phyloP scores from a whole-genome alignment of 2,113 vertebrate species.

The Falcunculus frontatus region DNA sequence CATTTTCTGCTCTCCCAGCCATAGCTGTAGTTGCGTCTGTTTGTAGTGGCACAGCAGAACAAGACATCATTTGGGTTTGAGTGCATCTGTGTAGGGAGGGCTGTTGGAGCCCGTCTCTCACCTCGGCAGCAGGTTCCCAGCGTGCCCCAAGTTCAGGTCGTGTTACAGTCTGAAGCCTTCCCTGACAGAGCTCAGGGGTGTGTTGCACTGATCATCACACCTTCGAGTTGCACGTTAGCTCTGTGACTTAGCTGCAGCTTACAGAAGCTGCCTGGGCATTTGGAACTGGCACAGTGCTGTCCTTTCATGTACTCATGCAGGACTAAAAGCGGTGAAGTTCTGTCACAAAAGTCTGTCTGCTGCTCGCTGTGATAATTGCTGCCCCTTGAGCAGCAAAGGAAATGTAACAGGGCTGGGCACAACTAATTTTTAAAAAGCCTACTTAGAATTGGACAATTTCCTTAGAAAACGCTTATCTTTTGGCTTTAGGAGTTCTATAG shows the following conservation, averaged over 20 bases:
- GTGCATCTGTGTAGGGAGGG: neutral
- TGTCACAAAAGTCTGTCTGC: neutral
- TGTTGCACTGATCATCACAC: neutral
- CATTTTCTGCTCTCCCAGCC: neutral
- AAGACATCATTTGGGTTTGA: neutral
- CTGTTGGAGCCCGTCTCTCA: neutral
- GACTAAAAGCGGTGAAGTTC: neutral
- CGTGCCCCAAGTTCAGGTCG: neutral
- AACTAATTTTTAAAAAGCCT: neutral
- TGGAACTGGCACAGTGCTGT: neutral
- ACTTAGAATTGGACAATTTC: neutral
- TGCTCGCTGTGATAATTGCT: neutral
- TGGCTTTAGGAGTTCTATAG: neutral
- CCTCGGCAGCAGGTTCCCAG: neutral
- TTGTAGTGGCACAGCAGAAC: neutral
- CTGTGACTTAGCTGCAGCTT: neutral
- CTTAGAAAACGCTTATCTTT: constrained; percentile 37
- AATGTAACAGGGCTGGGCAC: neutral
- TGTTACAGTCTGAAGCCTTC: neutral
- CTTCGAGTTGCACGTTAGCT: neutral
- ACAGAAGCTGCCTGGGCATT: neutral
- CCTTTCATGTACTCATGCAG: neutral
- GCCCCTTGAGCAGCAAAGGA: neutral
- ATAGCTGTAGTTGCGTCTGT: neutral
- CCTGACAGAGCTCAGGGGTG: neutral